Base-by-base conservation (phyloP, 2,888 invertebrate species). In the Noctua janthe region DNA sequence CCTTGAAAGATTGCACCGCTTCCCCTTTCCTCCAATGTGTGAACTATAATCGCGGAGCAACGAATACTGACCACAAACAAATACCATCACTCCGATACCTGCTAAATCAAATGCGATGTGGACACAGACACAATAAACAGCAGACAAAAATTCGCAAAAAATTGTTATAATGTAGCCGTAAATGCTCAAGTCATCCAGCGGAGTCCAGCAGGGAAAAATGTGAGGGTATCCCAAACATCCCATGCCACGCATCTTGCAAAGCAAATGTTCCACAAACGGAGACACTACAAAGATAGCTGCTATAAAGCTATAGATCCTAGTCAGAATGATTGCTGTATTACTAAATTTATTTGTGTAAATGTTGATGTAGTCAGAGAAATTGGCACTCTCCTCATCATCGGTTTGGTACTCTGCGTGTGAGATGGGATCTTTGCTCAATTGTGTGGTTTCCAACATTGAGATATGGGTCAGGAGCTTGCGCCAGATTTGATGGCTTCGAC, bases 71-170 rank as follows among this genome's bases (percentile, higher is more conserved):
- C 95, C 96, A 71, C 94, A 93, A n/a, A 93, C 84, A 74, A 95
- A 95, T 76, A 95, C 94, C 94, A 96, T 95, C 13, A 95, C 85
- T 0, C 95, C 95, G 1, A 95, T 90, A 15, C 91, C 89, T 2
- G 92, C 91, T 49, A 94, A 81, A 85, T 96, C 96, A 78, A 96
- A 96, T 5, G 92, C 92, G 20, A 91, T 82, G 76, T 96, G 96
- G 2, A 94, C 90, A 35, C 73, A 81, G 1, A 96, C 95, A 67
- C 94, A 94, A 78, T 94, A 96, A 4, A 92, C 59, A 0, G 95
- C 88, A 1, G 94, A 92, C 5, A 95, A 80, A 2, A 87, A 82
- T 88, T 96, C 96, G 35, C 91, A 81, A 2, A 90, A 2, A 62
- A 96, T 82, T 0, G 91, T 90, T 0, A 92, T 2, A 0, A 92